These are phyloP conservation scores for Mesembrinibis cayennensis DNA, from an alignment of 2,113 vertebrate genomes.

Conservation along the genomic window DNA sequence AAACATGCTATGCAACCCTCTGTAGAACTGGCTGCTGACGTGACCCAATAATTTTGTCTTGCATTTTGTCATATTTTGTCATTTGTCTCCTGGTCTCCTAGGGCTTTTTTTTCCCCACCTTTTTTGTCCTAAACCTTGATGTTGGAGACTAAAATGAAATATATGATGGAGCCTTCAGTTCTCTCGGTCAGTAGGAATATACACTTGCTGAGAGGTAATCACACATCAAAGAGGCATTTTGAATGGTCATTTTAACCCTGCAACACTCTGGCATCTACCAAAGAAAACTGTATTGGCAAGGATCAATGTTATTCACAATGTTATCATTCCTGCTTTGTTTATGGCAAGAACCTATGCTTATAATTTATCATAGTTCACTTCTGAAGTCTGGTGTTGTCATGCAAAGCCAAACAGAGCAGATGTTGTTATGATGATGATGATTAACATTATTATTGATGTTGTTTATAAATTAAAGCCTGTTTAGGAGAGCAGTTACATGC, in stretches of 20 bases:
- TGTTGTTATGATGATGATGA: background rate
- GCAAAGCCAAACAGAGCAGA: conserved; percentile 12
- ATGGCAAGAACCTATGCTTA: background rate
- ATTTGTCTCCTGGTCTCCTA: background rate
- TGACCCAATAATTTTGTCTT: background rate
- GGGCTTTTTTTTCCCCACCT: background rate
- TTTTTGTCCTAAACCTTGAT: background rate
- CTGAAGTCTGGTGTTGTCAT: background rate
- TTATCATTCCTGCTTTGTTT: background rate
- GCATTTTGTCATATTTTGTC: background rate
- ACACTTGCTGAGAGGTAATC: background rate
- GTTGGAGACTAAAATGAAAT: background rate
- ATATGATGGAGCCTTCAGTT: background rate
- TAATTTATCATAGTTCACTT: background rate
- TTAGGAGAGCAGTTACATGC: background rate
- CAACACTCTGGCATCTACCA: background rate
- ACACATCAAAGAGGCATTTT: background rate
- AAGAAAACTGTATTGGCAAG: background rate
- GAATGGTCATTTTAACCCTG: background rate
- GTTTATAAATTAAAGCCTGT: background rate
- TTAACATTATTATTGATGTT: background rate
- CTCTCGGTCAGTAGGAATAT: background rate
- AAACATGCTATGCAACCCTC: background rate
- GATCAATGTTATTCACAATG: background rate
- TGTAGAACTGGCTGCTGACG: background rate